Base-by-base conservation (phyloP, 2,797 vertebrate species). In the Gila robusta region DNA sequence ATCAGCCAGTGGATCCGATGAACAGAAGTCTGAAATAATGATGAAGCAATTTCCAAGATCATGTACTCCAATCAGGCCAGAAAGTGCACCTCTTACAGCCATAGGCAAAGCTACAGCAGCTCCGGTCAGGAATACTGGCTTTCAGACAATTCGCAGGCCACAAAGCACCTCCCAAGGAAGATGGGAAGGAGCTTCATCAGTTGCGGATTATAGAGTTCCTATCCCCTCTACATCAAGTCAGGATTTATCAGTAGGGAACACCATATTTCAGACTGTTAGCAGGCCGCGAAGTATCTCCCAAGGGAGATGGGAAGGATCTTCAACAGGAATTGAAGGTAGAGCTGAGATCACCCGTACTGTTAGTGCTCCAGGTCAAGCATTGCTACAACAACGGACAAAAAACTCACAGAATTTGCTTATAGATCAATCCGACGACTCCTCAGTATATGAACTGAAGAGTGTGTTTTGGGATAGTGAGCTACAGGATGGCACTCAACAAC, bases 311-410 rank as follows among this genome's bases (percentile, higher is more conserved):
- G 96, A 96, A 94, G 94, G 93, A 81, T 95, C 91, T 84, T 86
- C 95, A 89, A 95, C 95, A 92, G 92, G 96, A 91, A 92, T 97
- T 91, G 97, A 98, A 94, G 90, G 84, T 91, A 95, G 90, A 91
- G 94, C 87, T 91, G 56, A 74, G 23, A 86, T 74, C n/a, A 83
- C 87, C 52, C 86, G 83, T 14, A 81, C 89, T 78, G 82, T 70
- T 62, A 90, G 90, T 7, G 76, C 88, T 70, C 71, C 86, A 70
- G 84, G 85, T 83, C 85, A 89, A 82, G 70, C 79, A 23, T 54
- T 90, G 41, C 89, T 93, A 0, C 96, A 97, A 78, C 96, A 97
- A 78, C 92, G 96, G 52, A 76, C 92, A 82, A 95, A 95, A 92
- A 95, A 93, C 79, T 85, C 96, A 3, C 94, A 96, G 79, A 94